These are phyloP conservation scores for Misgurnus mizolepis DNA, from an alignment of 2,113 vertebrate species.

Conservation along the genomic window DNA sequence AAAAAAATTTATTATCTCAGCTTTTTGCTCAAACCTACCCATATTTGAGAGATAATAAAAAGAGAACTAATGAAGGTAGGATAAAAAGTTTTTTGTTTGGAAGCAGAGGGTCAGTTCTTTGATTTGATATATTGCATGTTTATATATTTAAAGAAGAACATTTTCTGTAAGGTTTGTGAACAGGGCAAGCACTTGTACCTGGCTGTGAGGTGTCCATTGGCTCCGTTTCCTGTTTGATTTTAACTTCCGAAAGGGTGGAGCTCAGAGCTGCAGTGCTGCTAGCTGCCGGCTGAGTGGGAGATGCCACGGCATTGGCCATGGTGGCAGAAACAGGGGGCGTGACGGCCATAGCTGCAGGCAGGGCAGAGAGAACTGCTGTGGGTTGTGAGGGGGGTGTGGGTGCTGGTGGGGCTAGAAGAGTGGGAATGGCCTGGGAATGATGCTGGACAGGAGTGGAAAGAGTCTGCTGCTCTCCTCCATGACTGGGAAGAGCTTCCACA, in stretches of 20 bases:
- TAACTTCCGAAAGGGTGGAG: conserved; percentile 83
- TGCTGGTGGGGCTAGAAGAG: conserved; percentile 81
- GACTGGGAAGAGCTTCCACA: conserved; percentile 84
- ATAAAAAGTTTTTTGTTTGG: too few species aligned
- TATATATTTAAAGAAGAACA: too few species aligned
- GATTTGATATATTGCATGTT: too few species aligned
- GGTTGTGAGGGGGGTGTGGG: conserved; percentile 87
- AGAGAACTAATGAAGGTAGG: too few species aligned
- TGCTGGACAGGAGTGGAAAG: conserved; percentile 82
- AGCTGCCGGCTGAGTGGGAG: conserved; percentile 81
- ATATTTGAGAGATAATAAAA: too few species aligned
- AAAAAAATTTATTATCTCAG: too few species aligned
- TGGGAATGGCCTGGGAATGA: conserved; percentile 85
- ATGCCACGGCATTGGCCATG: conserved; percentile 81
- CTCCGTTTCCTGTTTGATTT: conserved; percentile 92
- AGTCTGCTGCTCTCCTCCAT: conserved; percentile 81
- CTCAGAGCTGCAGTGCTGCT: conserved; percentile 82
- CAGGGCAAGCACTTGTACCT: conserved; percentile 48
- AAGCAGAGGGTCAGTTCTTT: too few species aligned
- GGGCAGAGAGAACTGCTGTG: conserved; percentile 78
- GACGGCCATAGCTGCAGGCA: conserved; percentile 80
- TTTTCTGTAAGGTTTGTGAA: too few species aligned
- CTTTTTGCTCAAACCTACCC: too few species aligned
- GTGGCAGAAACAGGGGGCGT: conserved; percentile 79
- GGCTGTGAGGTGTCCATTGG: conserved; percentile 79